A percentile compares a stretch with the other conserved stretches of the same genome.
These are phyloP conservation scores for Cheilosia grossa DNA, from an alignment of 2,888 invertebrate species.

Conservation along the genomic window DNA sequence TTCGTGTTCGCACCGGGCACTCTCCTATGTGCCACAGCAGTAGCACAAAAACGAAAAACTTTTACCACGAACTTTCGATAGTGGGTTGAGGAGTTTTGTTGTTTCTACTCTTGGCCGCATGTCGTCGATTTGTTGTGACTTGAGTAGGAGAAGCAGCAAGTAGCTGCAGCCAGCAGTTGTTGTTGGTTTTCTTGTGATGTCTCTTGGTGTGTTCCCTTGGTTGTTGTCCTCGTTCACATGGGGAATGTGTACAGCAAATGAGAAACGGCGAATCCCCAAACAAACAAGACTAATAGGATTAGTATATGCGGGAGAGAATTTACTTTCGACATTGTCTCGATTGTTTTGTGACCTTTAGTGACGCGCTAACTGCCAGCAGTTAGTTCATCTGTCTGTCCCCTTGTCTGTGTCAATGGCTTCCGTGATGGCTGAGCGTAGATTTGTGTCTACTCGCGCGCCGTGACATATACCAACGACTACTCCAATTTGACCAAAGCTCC, in stretches of 20 bases:
- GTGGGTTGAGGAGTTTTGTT: constrained; percentile 64
- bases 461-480: constrained; percentile 48
- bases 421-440: constrained; percentile 66
- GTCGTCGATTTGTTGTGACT: constrained; percentile 75
- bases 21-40: constrained; percentile 2
- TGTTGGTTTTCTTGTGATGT: constrained; percentile 23
- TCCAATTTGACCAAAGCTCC: constrained; percentile 71
- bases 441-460: constrained; percentile 43
- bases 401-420: constrained; percentile 68
- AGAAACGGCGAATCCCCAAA: constrained; percentile 28
- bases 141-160: constrained; percentile 70
- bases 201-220: constrained; percentile 52
- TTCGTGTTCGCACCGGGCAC: constrained; percentile 71
- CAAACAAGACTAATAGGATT: constrained; percentile 71
- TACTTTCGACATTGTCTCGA: constrained; percentile 66
- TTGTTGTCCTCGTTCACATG: constrained; percentile 73
- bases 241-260: constrained; percentile 57
- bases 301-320: constrained; percentile 38
- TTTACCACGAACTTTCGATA: constrained; percentile 75
- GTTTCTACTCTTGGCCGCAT: constrained; percentile 47
- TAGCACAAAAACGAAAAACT: constrained; percentile 56
- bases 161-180: constrained; percentile 25
- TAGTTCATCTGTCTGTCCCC: constrained; percentile 48
- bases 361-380: constrained; percentile 69
- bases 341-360: constrained; percentile 70